Base-by-base conservation (phyloP, 64 coral and sea anemone genomes). In the Trachythela sp. region DNA sequence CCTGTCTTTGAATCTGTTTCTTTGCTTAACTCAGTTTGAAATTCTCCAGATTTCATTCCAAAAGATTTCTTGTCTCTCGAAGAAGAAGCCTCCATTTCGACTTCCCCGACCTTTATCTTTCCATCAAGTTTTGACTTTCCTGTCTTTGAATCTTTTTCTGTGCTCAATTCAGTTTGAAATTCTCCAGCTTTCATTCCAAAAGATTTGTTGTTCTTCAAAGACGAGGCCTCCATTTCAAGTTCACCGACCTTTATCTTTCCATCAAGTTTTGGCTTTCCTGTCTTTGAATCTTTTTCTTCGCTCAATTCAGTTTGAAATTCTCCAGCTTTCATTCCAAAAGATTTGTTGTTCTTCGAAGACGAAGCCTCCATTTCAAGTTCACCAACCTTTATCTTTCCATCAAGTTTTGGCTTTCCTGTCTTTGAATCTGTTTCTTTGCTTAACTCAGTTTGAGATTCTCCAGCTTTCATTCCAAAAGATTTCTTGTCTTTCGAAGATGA, bases 371-470 rank as follows among this genome's bases (percentile, higher is more conserved):
- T 31, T 37, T 36, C 39, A 13, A 83, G 0, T 22, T 83, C 75
- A 24, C 8, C 27, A 0, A 35, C 27, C 35, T 89, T 34, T 17
- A 89, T 2, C 22, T 9, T n/a, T 22, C 9, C 88, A 14, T 70
- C 48, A 10, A 76, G 77, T 9, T 70, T 54, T 17, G 33, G 77
- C 5, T 89, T 24, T 3, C 88, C 88, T 30, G 87, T 89, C 36
- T n/a, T 39, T 18, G 9, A 10, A 15, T 89, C 27, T 4, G 1
- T 84, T 27, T 84, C 83, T 48, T n/a, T 24, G 15, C 8, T 84
- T 8, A 84, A 40, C 39, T 22, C 83, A 41, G 75, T 80, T 9
- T 80, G 0, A 26, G 30, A 26, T 17, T 80, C 84, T 45, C 42
- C 42, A 45, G 42, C 42, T 11, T 45, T 45, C 42, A 45, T 45